Conservation (phyloP, 2,888 invertebrate species). For the Scaptomyza tumidula region DNA sequence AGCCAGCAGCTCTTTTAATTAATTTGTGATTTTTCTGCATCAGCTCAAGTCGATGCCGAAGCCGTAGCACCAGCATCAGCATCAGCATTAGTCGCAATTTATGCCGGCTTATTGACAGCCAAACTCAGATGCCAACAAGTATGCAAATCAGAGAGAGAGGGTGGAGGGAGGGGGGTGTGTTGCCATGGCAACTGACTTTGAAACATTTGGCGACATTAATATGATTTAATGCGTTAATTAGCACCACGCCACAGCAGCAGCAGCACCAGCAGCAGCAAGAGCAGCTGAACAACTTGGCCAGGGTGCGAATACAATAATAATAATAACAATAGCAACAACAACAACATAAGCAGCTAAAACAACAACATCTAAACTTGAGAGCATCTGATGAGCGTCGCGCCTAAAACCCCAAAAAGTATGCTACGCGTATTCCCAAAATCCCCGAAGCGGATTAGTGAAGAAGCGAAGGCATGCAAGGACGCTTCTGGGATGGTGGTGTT, state of each 20-base stretch:
- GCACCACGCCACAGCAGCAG: constrained; percentile 64
- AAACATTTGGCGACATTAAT: constrained; percentile 83
- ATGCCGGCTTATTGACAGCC: constrained; percentile 73
- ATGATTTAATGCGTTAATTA: constrained; percentile 84
- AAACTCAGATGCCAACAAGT: constrained; percentile 49
- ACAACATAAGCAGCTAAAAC: constrained; percentile 12
- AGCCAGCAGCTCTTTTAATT: constrained; percentile 73
- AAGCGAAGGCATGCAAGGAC: constrained; percentile 56
- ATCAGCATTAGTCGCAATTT: constrained; percentile 72
- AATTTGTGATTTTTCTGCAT: constrained; percentile 80
- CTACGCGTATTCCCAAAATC: constrained; percentile 83
- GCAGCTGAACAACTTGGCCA: constrained; percentile 34
- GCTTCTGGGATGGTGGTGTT: constrained; percentile 9
- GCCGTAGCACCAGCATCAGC: constrained; percentile 21
- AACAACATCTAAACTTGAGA: constrained; percentile 52
- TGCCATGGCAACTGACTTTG: constrained; percentile 65
- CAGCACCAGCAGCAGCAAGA: constrained; percentile 50
- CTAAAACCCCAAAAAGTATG: constrained; percentile 77
- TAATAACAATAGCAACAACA: constrained; percentile 25
- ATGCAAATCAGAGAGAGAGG: constrained; percentile 52
- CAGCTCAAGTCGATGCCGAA: constrained; percentile 29
- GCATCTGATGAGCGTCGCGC: constrained; percentile 59
- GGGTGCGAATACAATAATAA: constrained; percentile 55
- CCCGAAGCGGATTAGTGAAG: constrained; percentile 83
- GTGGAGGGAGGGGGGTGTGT: neutral